These are phyloP conservation scores for Margaritifera margaritifera DNA, from an alignment of 2,888 invertebrate genomes.

Conservation along the genomic window DNA sequence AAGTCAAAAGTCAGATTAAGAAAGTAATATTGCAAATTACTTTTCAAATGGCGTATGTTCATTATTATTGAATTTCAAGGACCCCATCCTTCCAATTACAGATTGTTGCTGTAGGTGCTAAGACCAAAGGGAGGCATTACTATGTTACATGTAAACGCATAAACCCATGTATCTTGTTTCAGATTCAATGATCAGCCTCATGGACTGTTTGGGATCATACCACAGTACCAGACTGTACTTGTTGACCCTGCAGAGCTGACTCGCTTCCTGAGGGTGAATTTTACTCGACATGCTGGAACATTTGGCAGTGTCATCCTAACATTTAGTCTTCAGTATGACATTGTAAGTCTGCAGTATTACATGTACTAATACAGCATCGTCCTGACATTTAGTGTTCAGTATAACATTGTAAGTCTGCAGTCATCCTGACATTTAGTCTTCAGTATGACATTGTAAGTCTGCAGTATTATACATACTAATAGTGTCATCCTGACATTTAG, in stretches of 20 bases:
- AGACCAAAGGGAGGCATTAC: no score
- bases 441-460: no score
- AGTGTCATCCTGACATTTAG: no score
- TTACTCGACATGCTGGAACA: slow-evolving; percentile 60
- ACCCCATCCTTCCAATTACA: not conserved
- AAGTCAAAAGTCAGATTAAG: no score
- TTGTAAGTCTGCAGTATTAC: no score
- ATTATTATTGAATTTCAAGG: not conserved
- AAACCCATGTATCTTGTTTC: slow-evolving; percentile 21
- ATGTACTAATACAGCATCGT: slow-evolving; percentile 34
- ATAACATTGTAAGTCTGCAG: no score
- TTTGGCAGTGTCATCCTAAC: slow-evolving; percentile 63
- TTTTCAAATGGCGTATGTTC: no score
- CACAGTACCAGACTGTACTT: slow-evolving; percentile 44
- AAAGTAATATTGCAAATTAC: no score
- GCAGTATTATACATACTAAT: no score
- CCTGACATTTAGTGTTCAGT: slow-evolving; percentile 13
- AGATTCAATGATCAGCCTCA: slow-evolving; percentile 71
- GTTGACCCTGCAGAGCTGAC: slow-evolving; percentile 60
- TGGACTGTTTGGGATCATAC: slow-evolving; percentile 62
- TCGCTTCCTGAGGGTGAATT: slow-evolving; percentile 59
- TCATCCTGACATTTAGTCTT: slow-evolving; percentile 23
- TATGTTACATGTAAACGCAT: no score
- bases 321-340: slow-evolving; percentile 58
- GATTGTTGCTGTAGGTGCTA: not conserved